Evolutionary conservation across 64 coral and sea anemone genomes (phyloP).

Genomic region (Dendronephthya gigantea): DNA sequence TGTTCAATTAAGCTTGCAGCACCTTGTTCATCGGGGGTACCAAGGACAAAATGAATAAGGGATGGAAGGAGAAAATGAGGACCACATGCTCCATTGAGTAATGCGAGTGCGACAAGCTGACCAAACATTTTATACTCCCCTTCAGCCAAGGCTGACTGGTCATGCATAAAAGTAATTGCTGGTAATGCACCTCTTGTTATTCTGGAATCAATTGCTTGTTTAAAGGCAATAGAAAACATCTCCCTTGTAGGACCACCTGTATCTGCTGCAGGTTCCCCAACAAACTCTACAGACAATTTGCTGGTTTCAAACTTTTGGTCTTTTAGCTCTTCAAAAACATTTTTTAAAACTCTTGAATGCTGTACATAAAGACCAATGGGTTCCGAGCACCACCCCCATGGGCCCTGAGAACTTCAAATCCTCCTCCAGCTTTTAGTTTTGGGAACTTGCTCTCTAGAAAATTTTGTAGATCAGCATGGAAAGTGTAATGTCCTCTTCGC

Average conservation of each 20-base stretch:
- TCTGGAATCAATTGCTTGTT: background rate
- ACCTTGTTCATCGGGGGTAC: background rate
- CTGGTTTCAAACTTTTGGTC: background rate
- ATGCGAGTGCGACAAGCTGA: background rate
- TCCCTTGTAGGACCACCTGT: slow-evolving; percentile 6
- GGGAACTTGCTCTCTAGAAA: slow-evolving; percentile 36
- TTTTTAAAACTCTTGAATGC: background rate
- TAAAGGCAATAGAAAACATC: background rate
- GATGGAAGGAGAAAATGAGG: background rate
- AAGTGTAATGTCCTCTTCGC: no score
- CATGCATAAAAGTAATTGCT: background rate
- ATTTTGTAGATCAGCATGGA: slow-evolving; percentile 27
- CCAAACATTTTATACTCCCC: background rate
- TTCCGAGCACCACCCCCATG: slow-evolving; percentile 14
- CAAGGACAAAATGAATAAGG: background rate
- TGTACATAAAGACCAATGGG: background rate
- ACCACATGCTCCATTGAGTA: background rate
- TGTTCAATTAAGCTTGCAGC: background rate
- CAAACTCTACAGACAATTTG: slow-evolving; percentile 3
- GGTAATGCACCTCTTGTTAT: background rate
- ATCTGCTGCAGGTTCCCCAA: background rate
- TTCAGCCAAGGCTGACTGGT: background rate
- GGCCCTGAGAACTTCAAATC: slow-evolving; percentile 42
- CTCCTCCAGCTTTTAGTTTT: slow-evolving; percentile 35
- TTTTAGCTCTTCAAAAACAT: slow-evolving; percentile 10